phyloP scores from a whole-genome alignment of 2,113 vertebrate genomes.

The Nycticryphes semicollaris region DNA sequence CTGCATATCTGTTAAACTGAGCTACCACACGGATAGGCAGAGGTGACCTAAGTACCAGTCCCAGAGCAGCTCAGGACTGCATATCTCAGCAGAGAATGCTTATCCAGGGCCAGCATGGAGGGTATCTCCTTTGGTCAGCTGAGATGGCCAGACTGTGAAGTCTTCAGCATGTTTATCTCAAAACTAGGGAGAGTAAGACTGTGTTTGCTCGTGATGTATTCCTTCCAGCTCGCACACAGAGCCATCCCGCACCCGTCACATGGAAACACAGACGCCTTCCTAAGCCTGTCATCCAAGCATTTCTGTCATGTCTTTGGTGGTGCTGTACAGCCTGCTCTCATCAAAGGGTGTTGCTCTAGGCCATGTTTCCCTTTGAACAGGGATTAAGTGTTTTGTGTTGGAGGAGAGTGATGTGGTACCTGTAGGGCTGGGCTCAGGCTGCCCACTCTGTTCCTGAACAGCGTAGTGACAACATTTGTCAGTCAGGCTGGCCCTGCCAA shows the following conservation, averaged over 20 bases:
- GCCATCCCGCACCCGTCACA: accelerated
- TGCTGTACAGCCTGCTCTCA: accelerated
- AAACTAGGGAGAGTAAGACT: background rate
- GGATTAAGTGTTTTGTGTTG: background rate
- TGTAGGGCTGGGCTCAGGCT: background rate
- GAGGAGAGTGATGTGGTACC: background rate
- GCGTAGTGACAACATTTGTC: background rate
- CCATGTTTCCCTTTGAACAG: background rate
- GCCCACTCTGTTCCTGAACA: background rate
- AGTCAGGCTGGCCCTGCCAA: background rate
- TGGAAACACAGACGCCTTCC: background rate
- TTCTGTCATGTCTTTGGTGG: background rate
- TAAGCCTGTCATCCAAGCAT: background rate
- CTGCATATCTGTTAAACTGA: background rate
- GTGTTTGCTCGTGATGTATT: background rate
- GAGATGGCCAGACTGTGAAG: background rate
- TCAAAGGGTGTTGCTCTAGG: background rate
- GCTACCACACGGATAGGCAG: background rate
- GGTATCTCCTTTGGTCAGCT: accelerated
- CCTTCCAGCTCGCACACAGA: background rate
- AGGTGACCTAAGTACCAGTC: background rate
- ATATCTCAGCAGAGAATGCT: background rate
- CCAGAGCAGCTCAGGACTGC: background rate
- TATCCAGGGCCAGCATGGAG: background rate
- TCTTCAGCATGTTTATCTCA: background rate